These are phyloP conservation scores for Acanthaster planci DNA, from an alignment of 35 echinoderm and acorn worm species.

Conservation along the genomic window DNA sequence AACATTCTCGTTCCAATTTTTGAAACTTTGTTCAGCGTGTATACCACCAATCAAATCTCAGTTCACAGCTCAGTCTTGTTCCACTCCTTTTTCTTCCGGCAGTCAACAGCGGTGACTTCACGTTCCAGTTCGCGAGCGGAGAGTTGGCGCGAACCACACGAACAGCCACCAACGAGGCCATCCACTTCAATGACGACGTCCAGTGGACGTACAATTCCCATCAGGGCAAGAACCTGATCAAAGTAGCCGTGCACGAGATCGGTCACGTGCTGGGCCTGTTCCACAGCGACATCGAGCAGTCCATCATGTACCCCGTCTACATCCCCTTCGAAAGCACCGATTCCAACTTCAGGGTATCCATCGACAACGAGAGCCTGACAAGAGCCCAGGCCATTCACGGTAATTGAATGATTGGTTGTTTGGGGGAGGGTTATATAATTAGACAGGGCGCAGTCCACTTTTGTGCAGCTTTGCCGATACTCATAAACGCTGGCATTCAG, in stretches of 20 bases:
- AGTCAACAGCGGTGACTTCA: conserved; percentile 8
- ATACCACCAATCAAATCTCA: too few species aligned
- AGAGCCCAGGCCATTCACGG: conserved; percentile 45
- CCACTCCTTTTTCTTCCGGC: not conserved
- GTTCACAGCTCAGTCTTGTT: too few species aligned
- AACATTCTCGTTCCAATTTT: too few species aligned
- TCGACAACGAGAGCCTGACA: conserved; percentile 46
- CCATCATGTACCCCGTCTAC: conserved; percentile 75
- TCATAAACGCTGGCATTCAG: too few species aligned
- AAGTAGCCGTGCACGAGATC: conserved; percentile 86
- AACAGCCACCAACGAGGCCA: not conserved
- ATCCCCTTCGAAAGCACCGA: not conserved
- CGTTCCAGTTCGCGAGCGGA: not conserved
- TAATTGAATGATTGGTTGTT: too few species aligned
- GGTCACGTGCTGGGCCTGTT: conserved; percentile 77
- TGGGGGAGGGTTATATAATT: too few species aligned
- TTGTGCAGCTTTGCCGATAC: too few species aligned
- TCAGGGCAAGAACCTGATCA: conserved; percentile 65
- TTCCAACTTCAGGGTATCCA: conserved; percentile 38
- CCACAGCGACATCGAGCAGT: conserved; percentile 27
- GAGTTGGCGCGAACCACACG: conserved; percentile 35
- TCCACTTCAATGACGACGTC: conserved; percentile 73
- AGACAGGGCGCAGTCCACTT: too few species aligned
- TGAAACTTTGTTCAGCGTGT: too few species aligned
- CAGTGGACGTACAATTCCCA: conserved; percentile 66